Evolutionary conservation across 1,140 invertebrate species (phyloP).

Genomic region (Diorhabda sublineata): DNA sequence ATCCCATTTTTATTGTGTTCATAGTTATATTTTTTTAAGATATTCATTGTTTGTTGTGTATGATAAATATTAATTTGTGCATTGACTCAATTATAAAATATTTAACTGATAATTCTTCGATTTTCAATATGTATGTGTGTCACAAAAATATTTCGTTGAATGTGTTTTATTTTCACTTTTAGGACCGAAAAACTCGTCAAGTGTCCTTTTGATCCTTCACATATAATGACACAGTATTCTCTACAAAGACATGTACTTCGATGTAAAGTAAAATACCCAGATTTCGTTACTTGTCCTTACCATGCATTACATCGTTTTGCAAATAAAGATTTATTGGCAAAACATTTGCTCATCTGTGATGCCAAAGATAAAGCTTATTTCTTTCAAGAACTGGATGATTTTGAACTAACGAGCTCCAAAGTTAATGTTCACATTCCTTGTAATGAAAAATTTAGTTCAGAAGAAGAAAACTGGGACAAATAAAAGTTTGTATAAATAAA

Average conservation of each 20-base stretch:
- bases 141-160: no score
- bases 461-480: constrained; percentile 33
- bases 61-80: no score
- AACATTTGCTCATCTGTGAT: constrained; percentile 30
- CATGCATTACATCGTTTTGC: constrained; percentile 32
- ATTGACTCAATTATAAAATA: no score
- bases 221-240: constrained; percentile 25
- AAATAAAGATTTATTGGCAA: constrained; percentile 21
- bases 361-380: constrained; percentile 15
- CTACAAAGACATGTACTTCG: constrained; percentile 33
- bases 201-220: constrained; percentile 32
- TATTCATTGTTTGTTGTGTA: no score
- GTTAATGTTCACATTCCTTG: constrained; percentile 17
- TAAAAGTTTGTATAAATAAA: no score
- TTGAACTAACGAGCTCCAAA: constrained; percentile 6
- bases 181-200: constrained; percentile 12
- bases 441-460: constrained; percentile 24
- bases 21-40: no score
- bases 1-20: no score
- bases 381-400: neutral
- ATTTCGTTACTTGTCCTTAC: constrained; percentile 28
- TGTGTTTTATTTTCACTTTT: no score
- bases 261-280: constrained; percentile 34
- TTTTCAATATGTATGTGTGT: no score
- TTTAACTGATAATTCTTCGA: no score